A percentile compares a stretch with the other conserved stretches of the same genome.
These are phyloP conservation scores for Nerophis ophidion DNA, from an alignment of 2,113 vertebrate genomes.

Conservation along the genomic window DNA sequence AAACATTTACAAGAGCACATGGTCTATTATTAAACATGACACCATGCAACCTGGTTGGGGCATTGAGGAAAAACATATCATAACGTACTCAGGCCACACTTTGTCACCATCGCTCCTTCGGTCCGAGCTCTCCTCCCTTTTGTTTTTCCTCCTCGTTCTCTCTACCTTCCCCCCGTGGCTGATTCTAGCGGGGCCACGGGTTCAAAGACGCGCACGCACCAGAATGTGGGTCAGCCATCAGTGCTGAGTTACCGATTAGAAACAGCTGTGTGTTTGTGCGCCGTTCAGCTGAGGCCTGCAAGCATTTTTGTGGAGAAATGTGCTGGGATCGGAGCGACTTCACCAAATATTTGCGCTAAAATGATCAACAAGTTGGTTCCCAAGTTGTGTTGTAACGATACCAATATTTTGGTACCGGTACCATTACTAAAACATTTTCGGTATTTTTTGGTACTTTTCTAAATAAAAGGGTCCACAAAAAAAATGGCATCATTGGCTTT, in stretches of 20 bases:
- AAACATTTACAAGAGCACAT: slow-evolving; percentile 52
- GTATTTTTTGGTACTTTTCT: too few relatives aligned
- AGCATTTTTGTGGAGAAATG: slow-evolving; percentile 10
- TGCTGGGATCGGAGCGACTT: background rate
- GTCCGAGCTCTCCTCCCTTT: slow-evolving; percentile 44
- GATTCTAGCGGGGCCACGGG: slow-evolving; percentile 61
- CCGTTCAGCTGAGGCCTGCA: slow-evolving; percentile 41
- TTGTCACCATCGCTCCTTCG: slow-evolving; percentile 10
- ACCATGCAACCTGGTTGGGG: slow-evolving; percentile 23
- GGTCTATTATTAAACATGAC: slow-evolving; percentile 43
- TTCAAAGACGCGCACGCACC: slow-evolving; percentile 64
- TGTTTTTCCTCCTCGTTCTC: slow-evolving; percentile 52
- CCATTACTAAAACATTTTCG: too few relatives aligned
- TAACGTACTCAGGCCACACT: background rate
- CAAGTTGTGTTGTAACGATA: too few relatives aligned
- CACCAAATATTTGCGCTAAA: slow-evolving; percentile 23
- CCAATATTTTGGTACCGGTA: too few relatives aligned
- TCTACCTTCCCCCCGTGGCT: slow-evolving; percentile 59
- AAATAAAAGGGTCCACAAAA: too few relatives aligned
- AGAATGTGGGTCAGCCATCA: slow-evolving; percentile 71
- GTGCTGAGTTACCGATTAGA: slow-evolving; percentile 73
- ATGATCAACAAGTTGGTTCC: slow-evolving; percentile 26
- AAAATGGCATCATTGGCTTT: too few relatives aligned
- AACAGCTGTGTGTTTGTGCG: slow-evolving; percentile 68
- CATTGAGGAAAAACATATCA: slow-evolving; percentile 1